Base-by-base conservation (phyloP, 2,797 vertebrate genomes). In the Sebastes nivosus region DNA sequence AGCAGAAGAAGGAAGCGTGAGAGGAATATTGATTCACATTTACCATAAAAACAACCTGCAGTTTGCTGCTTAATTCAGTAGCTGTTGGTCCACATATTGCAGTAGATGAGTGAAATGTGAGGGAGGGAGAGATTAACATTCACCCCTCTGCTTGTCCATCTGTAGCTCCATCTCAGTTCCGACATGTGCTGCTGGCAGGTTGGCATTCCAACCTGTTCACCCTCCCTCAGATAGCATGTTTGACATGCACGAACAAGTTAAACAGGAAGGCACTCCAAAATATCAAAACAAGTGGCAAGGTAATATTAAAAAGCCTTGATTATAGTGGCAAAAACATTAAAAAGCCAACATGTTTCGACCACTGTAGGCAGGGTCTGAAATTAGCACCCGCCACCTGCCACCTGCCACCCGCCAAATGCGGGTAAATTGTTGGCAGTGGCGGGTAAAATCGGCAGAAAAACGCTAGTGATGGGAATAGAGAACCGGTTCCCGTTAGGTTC, bases 81-180 rank as follows among this genome's bases (percentile, higher is more conserved):
- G 72, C 72, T 58, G 55, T 34, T 50, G 68, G 67, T 70, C 54
- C 14, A 69, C 65, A 74, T 46, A 74, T 24, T 81, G 67, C 34
- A 55, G 36, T 16, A 30, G 24, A 38, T 22, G 24, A 52, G 58
- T 46, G 27, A 58, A 81, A 79, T 52, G 82, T 38, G 75, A 54
- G 46, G 75, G 73, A 72, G 34, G 72, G 25, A 54, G 59, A 66
- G 79, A 85, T 87, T 71, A 87, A 50, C 22, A 65, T 66, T 65
- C 2, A 12, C 34, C 66, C 78, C 52, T 71, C 67, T 70, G 78
- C 38, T 85, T 20, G 54, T 92, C 79, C 91, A 89, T 91, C 88
- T 94, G 88, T 77, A 85, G 74, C 64, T 88, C 74, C 34, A 27
- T 63, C 58, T 67, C 74, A 14, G 67, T 46, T 75, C 50, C 73